Conservation (phyloP, 37 sponge, comb jelly and placozoan species). For the Aplysina aerophoba region DNA sequence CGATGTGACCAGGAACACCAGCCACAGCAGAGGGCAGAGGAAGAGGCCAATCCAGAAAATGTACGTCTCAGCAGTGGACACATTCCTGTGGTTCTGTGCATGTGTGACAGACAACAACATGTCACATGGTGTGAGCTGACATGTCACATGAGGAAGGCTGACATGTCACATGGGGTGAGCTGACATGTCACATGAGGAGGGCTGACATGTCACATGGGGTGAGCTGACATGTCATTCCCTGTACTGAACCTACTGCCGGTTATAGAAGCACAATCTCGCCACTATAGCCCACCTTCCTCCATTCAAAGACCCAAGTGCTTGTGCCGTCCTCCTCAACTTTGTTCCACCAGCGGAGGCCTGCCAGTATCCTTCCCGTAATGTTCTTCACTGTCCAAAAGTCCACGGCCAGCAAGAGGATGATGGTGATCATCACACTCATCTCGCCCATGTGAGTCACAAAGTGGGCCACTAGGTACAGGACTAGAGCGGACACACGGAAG, state of each 20-base stretch:
- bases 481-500: constrained; percentile 78
- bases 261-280: too few relatives aligned
- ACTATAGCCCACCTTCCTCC: constrained; percentile 27
- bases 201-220: too few relatives aligned
- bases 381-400: constrained; percentile 99
- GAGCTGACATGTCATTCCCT: not conserved
- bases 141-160: too few relatives aligned
- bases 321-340: constrained; percentile 95
- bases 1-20: constrained; percentile 80
- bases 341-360: constrained; percentile 99
- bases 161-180: too few relatives aligned
- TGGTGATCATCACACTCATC: constrained; percentile 60
- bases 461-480: constrained; percentile 63
- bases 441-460: constrained; percentile 8
- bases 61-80: constrained; percentile 61
- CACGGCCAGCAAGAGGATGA: constrained; percentile 81
- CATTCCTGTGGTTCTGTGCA: constrained; percentile 6
- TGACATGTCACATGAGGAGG: not conserved
- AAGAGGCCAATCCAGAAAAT: constrained; percentile 90
- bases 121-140: too few relatives aligned
- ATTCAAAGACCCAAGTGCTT: constrained; percentile 92
- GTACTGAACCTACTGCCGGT: too few relatives aligned
- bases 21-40: constrained; percentile 82
- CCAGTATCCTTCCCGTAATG: constrained; percentile 89
- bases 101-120: not conserved